A percentile compares a stretch with the other conserved stretches of the same genome.
Evolutionary conservation across 2,797 vertebrate species (phyloP).

Genomic region (Anisognathus igniventris): DNA sequence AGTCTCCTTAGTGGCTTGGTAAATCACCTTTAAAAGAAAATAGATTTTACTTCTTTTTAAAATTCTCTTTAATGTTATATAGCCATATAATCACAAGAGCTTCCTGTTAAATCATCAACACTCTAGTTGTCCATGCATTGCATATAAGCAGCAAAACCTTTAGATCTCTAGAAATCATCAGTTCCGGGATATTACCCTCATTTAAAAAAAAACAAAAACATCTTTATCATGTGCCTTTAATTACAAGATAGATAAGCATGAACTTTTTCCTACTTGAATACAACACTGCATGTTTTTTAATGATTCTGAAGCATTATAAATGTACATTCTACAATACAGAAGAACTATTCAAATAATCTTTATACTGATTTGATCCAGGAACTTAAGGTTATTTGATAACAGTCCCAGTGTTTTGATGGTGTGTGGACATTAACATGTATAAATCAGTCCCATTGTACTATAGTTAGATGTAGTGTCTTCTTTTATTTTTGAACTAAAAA

Average conservation of each 20-base stretch:
- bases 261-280: background rate
- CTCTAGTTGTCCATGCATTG: background rate
- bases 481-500: background rate
- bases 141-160: background rate
- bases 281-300: background rate
- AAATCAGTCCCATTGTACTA: background rate
- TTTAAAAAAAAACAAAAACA: rapidly evolving
- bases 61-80: background rate
- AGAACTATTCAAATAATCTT: background rate
- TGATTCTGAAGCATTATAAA: background rate
- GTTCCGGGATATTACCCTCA: background rate
- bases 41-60: background rate
- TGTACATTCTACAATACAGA: background rate
- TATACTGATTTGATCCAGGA: background rate
- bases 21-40: background rate
- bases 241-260: background rate
- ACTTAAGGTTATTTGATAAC: background rate
- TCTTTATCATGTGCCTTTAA: background rate
- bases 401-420: background rate
- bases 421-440: background rate
- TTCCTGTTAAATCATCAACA: background rate
- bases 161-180: background rate
- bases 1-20: background rate
- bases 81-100: background rate
- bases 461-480: background rate